Evolutionary conservation across 2,797 vertebrate species (phyloP).

Genomic region (Catharus ustulatus): DNA sequence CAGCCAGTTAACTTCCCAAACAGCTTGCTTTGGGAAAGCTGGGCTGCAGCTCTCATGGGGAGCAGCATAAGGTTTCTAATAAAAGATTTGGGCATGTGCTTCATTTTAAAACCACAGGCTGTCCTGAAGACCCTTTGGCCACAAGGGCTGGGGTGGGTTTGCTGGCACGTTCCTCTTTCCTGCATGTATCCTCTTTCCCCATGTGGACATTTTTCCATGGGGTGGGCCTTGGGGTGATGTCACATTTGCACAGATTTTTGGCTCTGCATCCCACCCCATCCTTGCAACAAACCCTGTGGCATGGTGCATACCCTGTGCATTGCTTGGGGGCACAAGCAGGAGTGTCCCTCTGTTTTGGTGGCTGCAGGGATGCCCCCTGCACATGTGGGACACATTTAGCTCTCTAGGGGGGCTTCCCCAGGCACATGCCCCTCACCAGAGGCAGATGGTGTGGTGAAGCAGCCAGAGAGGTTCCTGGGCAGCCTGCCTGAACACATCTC

Average conservation of each 20-base stretch:
- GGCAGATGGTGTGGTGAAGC: neutral
- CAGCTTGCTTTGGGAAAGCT: neutral
- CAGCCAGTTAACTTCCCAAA: neutral
- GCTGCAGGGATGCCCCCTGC: neutral
- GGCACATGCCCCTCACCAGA: rapidly evolving
- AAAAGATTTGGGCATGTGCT: neutral
- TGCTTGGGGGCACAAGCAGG: neutral
- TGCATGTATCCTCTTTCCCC: neutral
- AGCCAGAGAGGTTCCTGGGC: neutral
- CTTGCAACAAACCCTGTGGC: neutral
- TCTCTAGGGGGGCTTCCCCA: neutral
- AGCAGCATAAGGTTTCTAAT: neutral
- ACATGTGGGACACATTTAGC: neutral
- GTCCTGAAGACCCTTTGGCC: neutral
- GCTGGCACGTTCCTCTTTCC: neutral
- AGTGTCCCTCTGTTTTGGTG: neutral
- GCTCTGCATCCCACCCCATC: neutral
- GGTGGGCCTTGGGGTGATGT: rapidly evolving
- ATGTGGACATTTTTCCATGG: neutral
- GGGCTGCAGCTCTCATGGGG: neutral
- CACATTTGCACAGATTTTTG: neutral
- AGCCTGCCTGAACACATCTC: rapidly evolving
- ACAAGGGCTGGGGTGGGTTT: neutral
- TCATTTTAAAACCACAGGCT: rapidly evolving
- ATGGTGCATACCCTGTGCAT: rapidly evolving